Evolutionary conservation across 2,888 invertebrate genomes (phyloP).

Genomic region (Agrotis puta): DNA sequence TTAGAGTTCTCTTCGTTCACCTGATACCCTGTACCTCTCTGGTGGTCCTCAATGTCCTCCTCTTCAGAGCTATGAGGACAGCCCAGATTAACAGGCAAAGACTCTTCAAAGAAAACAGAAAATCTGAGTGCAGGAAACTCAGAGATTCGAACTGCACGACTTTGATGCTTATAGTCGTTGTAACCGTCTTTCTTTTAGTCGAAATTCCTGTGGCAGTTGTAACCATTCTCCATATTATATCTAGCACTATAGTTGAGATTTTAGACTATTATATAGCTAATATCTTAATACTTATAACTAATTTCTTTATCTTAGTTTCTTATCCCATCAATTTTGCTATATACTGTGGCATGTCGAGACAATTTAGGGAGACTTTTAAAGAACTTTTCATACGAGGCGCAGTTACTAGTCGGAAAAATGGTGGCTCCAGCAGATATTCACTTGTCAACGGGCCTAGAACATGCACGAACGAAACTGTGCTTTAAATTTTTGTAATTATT

Average conservation of each 20-base stretch:
- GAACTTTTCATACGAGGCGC: slow-evolving; percentile 94
- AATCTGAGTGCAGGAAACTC: slow-evolving; percentile 95
- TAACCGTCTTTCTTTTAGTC: slow-evolving; percentile 95
- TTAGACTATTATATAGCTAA: slow-evolving; percentile 95
- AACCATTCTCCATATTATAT: slow-evolving; percentile 95
- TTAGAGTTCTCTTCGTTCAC: slow-evolving; percentile 97
- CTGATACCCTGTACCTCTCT: slow-evolving; percentile 96
- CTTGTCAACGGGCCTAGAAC: slow-evolving; percentile 95
- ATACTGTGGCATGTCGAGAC: slow-evolving; percentile 98
- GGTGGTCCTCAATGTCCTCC: slow-evolving; percentile 96
- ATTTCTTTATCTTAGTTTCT: slow-evolving; percentile 97
- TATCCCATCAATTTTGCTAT: slow-evolving; percentile 98
- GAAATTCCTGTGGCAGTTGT: slow-evolving; percentile 96
- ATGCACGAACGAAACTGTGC: slow-evolving; percentile 96
- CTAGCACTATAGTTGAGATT: slow-evolving; percentile 93
- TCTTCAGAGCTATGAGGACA: slow-evolving; percentile 96
- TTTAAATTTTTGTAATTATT: slow-evolving; percentile 84
- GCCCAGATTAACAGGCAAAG: slow-evolving; percentile 95
- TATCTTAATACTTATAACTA: slow-evolving; percentile 95
- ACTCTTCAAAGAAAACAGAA: slow-evolving; percentile 94
- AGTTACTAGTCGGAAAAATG: slow-evolving; percentile 92
- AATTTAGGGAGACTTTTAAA: slow-evolving; percentile 98
- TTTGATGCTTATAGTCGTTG: slow-evolving; percentile 96
- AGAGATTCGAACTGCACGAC: slow-evolving; percentile 96
- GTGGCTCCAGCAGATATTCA: slow-evolving; percentile 94